phyloP scores from a whole-genome alignment of 2,113 vertebrate genomes.

The Scartelaos histophorus region DNA sequence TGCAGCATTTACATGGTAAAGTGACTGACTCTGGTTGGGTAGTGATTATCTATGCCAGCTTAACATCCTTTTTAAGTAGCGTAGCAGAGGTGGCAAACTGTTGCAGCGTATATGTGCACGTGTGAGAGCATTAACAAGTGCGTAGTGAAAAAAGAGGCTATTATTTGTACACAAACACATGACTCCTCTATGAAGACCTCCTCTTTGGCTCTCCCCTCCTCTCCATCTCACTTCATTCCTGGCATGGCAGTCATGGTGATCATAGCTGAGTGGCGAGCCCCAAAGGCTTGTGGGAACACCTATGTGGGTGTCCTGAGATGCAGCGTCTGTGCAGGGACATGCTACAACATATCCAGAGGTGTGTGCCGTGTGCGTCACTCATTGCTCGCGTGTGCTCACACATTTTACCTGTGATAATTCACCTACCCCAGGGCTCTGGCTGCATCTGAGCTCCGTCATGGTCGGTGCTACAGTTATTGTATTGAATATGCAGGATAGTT shows the following conservation, averaged over 20 bases:
- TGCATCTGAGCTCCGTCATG: neutral
- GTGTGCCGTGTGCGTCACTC: conserved; percentile 13
- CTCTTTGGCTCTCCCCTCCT: conserved; percentile 28
- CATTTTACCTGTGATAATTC: neutral
- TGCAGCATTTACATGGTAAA: neutral
- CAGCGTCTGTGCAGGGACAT: conserved; percentile 8
- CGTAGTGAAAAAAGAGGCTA: conserved; percentile 39
- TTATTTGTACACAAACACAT: conserved; percentile 43
- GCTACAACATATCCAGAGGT: conserved; percentile 29
- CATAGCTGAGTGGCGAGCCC: conserved; percentile 52
- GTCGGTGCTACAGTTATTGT: no score
- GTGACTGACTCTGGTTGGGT: no score
- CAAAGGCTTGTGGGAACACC: conserved; percentile 46
- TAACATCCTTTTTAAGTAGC: neutral
- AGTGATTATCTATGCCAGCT: neutral
- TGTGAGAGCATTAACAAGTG: conserved; percentile 30
- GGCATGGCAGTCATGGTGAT: conserved; percentile 60
- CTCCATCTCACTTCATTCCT: conserved; percentile 56
- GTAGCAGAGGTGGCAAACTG: conserved; percentile 20
- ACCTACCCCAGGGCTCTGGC: neutral
- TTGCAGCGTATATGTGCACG: conserved; percentile 1
- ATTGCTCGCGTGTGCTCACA: neutral
- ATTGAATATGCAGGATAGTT: neutral
- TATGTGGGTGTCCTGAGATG: conserved; percentile 37
- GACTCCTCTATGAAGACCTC: conserved; percentile 57